Percentiles rank a stretch among this genome's conserved stretches.
Conservation (phyloP, 2,797 vertebrate genomes). For the Ptychadena robeensis region DNA sequence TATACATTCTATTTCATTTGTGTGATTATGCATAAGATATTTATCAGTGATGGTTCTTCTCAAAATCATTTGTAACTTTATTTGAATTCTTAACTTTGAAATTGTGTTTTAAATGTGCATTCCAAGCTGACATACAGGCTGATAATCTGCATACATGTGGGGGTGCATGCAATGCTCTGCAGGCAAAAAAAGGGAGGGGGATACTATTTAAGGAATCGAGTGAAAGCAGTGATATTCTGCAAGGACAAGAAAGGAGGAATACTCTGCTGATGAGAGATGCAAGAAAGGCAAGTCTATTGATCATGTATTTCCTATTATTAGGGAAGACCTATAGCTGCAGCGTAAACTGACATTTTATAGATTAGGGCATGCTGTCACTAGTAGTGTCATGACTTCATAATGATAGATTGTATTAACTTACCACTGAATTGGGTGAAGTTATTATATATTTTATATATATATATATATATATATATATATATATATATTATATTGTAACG, state of each 20-base stretch:
- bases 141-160: slow-evolving; percentile 36
- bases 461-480: too few species aligned
- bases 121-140: neutral
- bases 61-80: neutral
- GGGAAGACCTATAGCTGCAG: neutral
- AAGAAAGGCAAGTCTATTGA: too few species aligned
- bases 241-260: neutral
- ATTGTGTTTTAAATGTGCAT: too few species aligned
- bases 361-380: neutral
- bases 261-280: slow-evolving; percentile 8
- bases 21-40: too few species aligned
- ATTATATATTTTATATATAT: too few species aligned
- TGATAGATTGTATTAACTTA: neutral
- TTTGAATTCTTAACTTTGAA: too few species aligned
- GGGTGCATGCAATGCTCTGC: slow-evolving; percentile 15
- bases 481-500: neutral
- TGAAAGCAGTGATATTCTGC: neutral
- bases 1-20: too few species aligned
- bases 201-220: slow-evolving; percentile 4
- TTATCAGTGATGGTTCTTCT: neutral
- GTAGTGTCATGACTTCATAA: neutral
- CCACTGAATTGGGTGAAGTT: neutral
- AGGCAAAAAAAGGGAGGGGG: slow-evolving; percentile 1
- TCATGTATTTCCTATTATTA: neutral
- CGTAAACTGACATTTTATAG: neutral